Percentiles rank a stretch among this genome's conserved stretches.
Conservation (phyloP, 2,113 vertebrate species). For the Galbula dea region DNA sequence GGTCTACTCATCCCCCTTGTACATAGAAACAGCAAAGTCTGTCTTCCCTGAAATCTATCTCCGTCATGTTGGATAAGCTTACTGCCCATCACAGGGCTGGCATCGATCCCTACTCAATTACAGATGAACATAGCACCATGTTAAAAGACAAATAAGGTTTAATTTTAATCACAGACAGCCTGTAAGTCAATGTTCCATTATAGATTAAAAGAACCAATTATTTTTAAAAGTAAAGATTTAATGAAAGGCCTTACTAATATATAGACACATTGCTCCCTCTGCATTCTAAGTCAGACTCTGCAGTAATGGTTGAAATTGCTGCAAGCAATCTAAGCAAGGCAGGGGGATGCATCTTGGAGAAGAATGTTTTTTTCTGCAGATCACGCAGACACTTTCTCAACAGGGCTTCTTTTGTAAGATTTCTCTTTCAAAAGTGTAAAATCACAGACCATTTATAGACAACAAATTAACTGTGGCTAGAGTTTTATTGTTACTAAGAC, state of each 20-base stretch:
- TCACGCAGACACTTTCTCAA: conserved; percentile 5
- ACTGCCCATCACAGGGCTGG: conserved; percentile 79
- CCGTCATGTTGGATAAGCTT: conserved; percentile 84
- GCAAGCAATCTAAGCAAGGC: conserved; percentile 3
- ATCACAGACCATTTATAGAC: conserved; percentile 10
- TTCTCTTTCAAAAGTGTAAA: neutral
- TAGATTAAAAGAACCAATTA: conserved; percentile 76
- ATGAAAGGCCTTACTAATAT: conserved; percentile 65
- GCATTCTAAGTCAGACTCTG: conserved; percentile 28
- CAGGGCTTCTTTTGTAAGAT: neutral
- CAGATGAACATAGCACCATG: conserved; percentile 73
- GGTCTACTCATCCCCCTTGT: conserved; percentile 77
- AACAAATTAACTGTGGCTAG: conserved; percentile 12
- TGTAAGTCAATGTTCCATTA: conserved; percentile 69
- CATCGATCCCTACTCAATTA: conserved; percentile 78
- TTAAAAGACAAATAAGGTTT: conserved; percentile 79
- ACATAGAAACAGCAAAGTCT: conserved; percentile 79
- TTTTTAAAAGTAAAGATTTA: conserved; percentile 72
- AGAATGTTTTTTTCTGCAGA: neutral
- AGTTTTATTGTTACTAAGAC: neutral
- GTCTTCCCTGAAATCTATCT: conserved; percentile 87
- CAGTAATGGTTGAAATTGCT: neutral
- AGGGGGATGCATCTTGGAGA: neutral
- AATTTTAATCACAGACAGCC: conserved; percentile 77
- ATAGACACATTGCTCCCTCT: conserved; percentile 33